phyloP scores from a whole-genome alignment of 2,113 vertebrate genomes.

The Sula dactylatra region DNA sequence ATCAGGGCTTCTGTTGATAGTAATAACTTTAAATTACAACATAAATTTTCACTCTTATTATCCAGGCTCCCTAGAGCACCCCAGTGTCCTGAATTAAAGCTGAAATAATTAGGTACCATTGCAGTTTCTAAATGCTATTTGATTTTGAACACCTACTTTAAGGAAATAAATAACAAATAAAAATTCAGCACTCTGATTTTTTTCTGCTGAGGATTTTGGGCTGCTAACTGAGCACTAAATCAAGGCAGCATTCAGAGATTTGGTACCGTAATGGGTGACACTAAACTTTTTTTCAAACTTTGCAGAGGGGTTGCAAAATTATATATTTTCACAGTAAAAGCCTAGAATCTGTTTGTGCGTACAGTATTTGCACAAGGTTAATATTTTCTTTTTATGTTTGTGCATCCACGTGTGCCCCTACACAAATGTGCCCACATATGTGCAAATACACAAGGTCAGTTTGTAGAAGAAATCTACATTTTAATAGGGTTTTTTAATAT shows the following conservation, averaged over 20 bases:
- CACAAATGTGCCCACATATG: background rate
- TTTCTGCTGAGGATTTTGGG: background rate
- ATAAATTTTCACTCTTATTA: background rate
- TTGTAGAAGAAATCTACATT: background rate
- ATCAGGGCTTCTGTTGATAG: background rate
- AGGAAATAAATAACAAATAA: background rate
- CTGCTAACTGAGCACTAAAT: background rate
- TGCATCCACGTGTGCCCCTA: fast-evolving
- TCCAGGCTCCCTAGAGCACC: background rate
- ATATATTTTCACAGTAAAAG: background rate
- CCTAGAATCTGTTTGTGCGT: background rate
- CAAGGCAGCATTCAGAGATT: background rate
- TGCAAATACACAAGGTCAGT: background rate
- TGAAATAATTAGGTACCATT: background rate
- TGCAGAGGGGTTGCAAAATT: background rate
- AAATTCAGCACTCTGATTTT: background rate
- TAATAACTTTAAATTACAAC: background rate
- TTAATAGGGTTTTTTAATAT: background rate
- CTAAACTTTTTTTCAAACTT: background rate
- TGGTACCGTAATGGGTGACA: background rate
- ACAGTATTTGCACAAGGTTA: background rate
- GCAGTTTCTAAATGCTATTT: background rate
- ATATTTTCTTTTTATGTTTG: background rate
- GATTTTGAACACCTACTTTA: background rate
- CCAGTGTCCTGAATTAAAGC: background rate